Conservation (phyloP, 2,888 invertebrate genomes). For the Meteorus colon region DNA sequence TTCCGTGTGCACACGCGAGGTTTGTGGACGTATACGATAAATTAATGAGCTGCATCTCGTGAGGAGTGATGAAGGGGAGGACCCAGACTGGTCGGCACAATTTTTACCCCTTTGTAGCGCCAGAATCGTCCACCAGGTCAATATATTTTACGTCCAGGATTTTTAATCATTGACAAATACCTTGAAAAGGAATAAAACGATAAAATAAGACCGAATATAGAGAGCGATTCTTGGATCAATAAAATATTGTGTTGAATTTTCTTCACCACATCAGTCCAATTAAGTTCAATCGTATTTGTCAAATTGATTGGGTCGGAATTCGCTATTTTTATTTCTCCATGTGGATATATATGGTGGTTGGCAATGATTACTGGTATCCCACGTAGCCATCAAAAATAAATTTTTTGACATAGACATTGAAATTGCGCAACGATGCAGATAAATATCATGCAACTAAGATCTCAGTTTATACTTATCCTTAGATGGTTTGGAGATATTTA, state of each 20-base stretch:
- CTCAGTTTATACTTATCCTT: background rate
- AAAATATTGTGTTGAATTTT: too few species aligned
- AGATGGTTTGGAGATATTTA: too few species aligned
- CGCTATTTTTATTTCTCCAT: too few species aligned
- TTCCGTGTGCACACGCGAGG: conserved; percentile 47
- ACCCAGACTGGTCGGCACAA: conserved; percentile 19
- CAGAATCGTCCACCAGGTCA: conserved; percentile 43
- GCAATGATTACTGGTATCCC: background rate
- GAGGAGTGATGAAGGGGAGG: conserved; percentile 19
- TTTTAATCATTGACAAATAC: background rate
- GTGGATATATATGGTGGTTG: background rate
- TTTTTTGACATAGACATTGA: background rate
- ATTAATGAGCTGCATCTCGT: conserved; percentile 42
- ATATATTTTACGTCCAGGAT: conserved; percentile 12
- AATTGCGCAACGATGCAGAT: background rate
- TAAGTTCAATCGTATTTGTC: too few species aligned
- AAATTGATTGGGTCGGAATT: too few species aligned
- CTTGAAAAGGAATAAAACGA: too few species aligned
- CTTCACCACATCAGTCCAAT: too few species aligned
- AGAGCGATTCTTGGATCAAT: background rate
- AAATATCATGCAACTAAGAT: background rate
- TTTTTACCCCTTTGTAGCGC: background rate
- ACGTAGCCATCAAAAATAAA: background rate
- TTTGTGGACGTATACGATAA: conserved; percentile 45
- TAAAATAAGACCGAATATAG: background rate